These are phyloP conservation scores for Odontophorus gujanensis DNA, from an alignment of 2,113 vertebrate genomes.

Conservation along the genomic window DNA sequence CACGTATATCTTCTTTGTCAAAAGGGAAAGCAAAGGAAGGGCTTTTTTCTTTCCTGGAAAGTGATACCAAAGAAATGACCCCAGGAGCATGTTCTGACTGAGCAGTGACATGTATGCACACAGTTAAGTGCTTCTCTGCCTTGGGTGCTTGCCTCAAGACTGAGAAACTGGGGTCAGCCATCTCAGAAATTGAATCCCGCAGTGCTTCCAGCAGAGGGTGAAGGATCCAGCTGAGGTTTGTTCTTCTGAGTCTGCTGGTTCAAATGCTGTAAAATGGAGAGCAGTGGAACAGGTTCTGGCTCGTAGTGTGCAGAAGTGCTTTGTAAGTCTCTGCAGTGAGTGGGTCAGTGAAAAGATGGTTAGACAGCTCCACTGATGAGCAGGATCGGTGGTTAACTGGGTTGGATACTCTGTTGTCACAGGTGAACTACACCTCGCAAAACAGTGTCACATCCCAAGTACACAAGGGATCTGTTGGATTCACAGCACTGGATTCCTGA, in stretches of 20 bases:
- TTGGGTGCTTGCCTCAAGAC: background rate
- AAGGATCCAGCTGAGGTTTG: background rate
- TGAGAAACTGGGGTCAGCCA: background rate
- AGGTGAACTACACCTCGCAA: background rate
- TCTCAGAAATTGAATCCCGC: background rate
- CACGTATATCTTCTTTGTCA: background rate
- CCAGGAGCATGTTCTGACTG: constrained; percentile 1
- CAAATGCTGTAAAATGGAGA: background rate
- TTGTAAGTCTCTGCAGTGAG: background rate
- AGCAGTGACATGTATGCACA: background rate
- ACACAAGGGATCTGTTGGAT: background rate
- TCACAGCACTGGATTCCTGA: background rate
- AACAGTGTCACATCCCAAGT: background rate
- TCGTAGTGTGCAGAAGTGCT: background rate
- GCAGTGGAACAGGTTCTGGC: background rate
- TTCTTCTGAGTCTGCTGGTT: background rate
- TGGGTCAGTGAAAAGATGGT: background rate
- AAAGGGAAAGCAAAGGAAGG: constrained; percentile 11
- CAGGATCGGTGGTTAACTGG: background rate
- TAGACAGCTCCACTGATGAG: background rate
- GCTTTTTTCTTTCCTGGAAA: constrained; percentile 6
- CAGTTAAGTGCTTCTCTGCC: background rate
- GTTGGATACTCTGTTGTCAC: background rate
- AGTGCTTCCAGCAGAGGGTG: background rate
- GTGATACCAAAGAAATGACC: background rate